Evolutionary conservation across 2,797 vertebrate species (phyloP).

Genomic region (Natrix natrix): DNA sequence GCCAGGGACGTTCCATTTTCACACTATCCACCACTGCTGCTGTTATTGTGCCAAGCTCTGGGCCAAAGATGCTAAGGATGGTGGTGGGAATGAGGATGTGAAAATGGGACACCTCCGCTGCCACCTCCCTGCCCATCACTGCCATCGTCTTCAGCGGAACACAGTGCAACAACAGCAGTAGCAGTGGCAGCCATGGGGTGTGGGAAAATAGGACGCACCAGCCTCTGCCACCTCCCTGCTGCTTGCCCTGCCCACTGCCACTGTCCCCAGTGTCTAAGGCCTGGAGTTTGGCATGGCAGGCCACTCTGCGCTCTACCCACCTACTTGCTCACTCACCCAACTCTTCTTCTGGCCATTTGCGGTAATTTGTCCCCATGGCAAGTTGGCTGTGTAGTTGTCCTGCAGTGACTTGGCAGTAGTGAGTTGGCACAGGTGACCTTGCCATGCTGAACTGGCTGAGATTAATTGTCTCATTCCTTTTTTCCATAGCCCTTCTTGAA

Average conservation of each 20-base stretch:
- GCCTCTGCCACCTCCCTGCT: not conserved
- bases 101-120: not conserved
- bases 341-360: not conserved
- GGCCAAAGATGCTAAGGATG: not conserved
- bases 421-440: too few species aligned
- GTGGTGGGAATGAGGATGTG: not conserved
- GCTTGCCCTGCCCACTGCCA: not conserved
- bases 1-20: not conserved
- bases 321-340: not conserved
- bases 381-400: not conserved
- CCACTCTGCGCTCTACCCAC: not conserved
- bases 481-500: not conserved
- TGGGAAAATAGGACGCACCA: not conserved
- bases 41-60: not conserved
- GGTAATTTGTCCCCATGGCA: not conserved
- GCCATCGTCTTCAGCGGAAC: not conserved
- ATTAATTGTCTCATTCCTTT: not conserved
- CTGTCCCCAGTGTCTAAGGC: not conserved
- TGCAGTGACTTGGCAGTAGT: not conserved
- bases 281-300: not conserved
- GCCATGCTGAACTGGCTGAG: not conserved
- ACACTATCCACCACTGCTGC: not conserved
- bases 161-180: not conserved
- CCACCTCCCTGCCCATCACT: not conserved
- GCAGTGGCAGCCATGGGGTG: too few species aligned